phyloP scores from a whole-genome alignment of 2,797 vertebrate species.

The Anableps anableps region DNA sequence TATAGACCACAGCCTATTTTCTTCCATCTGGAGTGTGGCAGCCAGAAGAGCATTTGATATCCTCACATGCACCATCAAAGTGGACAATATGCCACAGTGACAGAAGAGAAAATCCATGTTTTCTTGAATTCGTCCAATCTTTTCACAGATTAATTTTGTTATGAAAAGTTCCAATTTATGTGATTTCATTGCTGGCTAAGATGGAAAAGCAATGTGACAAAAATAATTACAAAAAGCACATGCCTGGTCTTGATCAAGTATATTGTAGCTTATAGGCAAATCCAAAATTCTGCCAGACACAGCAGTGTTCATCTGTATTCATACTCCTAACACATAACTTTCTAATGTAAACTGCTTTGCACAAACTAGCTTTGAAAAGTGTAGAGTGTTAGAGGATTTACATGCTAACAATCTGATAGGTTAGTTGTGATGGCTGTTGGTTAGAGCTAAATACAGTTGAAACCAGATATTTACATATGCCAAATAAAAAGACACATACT shows the following conservation, averaged over 20 bases:
- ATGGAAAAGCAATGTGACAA: constrained; percentile 42
- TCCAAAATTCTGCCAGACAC: constrained; percentile 20
- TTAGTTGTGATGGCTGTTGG: not conserved
- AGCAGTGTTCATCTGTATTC: not conserved
- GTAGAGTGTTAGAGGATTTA: not conserved
- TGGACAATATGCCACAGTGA: constrained; percentile 90
- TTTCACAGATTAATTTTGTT: constrained; percentile 88
- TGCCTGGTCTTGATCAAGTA: constrained; percentile 12
- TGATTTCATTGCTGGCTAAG: constrained; percentile 58
- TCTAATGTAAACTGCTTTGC: not conserved
- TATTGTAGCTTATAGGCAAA: constrained; percentile 18
- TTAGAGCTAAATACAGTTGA: not conserved
- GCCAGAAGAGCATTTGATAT: constrained; percentile 93
- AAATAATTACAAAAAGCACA: constrained; percentile 63
- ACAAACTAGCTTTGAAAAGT: not conserved
- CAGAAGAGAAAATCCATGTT: constrained; percentile 80
- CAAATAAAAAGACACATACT: not conserved
- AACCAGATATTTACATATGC: not conserved
- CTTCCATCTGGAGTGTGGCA: constrained; percentile 89
- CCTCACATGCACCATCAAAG: constrained; percentile 89
- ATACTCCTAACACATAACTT: not conserved
- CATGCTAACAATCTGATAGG: not conserved
- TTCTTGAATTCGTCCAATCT: constrained; percentile 87
- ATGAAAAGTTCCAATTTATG: constrained; percentile 81
- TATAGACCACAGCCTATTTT: constrained; percentile 92